Evolutionary conservation across 92 coral and sea anemone genomes (phyloP), one percentile per base, ranked within the genome.

Genomic region (Zoanthus sociatus): DNA sequence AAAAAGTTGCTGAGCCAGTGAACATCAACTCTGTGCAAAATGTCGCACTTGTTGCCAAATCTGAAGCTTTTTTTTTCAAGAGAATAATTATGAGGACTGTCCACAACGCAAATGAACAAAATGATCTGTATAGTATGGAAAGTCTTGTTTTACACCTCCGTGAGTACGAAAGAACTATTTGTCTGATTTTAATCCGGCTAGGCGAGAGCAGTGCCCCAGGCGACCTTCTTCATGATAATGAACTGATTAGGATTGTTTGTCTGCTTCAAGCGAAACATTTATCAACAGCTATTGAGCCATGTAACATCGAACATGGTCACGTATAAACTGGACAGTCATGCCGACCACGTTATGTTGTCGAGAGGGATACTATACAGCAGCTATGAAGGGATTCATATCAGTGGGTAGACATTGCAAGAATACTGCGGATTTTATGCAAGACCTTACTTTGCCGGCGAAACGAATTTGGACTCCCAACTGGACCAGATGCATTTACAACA

Each of bases 401-500:
- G 66, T 90, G 84, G 93, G 82, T 83, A 11, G 90, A 87, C 78
- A 83, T 91, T 21, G 89, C 87, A 0, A 77, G 37, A 53, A 76
- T 88, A 74, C 79, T 87, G 13, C 86, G 88, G 13, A 72, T 88
- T 56, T 88, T 81, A 2, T 45, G 71, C 32, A 88, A 79, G 51
- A 79, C 82, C 9, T 47, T 88, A 18, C 31, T 56, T 75, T 82
- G 81, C 42, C 90, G 71, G 47, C 66, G 73, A 5, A 72, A 47
- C 21, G 45, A 73, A 26, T 81, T 87, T 67, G 86, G 70, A 87
- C 32, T 78, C 8, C 77, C 73, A 7, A 42, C 54, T 77, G 90
- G 73, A 9, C 58, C 54, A 76, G 88, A 78, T 9, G 88, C 90
- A 63, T 84, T 85, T 50, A 46, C 91, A 51, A 70, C 2, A 20